These are phyloP conservation scores for human DNA, from an alignment of 2,113 vertebrate species.

Conservation along the genomic window DNA sequence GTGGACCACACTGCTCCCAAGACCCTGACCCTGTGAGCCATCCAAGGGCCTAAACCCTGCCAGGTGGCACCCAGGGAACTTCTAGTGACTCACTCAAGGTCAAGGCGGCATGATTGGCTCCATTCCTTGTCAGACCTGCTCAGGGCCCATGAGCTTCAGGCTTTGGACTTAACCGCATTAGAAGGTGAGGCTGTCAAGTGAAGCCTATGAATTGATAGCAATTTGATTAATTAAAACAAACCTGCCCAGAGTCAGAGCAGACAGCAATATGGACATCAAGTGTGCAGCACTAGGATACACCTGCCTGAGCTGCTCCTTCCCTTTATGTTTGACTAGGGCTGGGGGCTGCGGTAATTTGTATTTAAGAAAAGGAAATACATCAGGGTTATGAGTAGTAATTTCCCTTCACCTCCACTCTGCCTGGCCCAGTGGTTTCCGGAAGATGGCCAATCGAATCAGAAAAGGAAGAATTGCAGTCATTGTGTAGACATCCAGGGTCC, in stretches of 20 bases:
- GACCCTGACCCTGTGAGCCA: not conserved
- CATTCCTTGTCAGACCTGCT: slow-evolving; percentile 32
- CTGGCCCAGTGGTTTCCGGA: not conserved
- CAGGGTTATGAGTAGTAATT: not conserved
- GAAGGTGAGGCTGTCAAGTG: slow-evolving; percentile 45
- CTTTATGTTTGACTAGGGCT: slow-evolving; percentile 3
- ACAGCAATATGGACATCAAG: slow-evolving; percentile 21
- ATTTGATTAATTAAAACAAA: slow-evolving; percentile 64
- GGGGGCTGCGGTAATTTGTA: not conserved
- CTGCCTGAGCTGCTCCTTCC: slow-evolving; percentile 33
- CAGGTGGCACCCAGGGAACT: not conserved
- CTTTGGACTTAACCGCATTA: slow-evolving; percentile 14
- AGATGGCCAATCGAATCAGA: not conserved
- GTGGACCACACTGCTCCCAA: not conserved
- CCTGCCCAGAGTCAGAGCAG: not conserved
- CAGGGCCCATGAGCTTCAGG: not conserved
- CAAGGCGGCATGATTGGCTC: slow-evolving; percentile 16
- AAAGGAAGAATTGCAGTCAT: not conserved
- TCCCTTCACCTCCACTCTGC: not conserved
- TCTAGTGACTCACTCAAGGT: not conserved
- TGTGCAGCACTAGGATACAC: slow-evolving; percentile 46
- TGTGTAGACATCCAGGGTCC: no score
- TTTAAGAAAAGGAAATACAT: not conserved
- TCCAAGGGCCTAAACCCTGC: not conserved
- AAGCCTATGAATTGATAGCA: slow-evolving; percentile 43